A percentile compares a stretch with the other conserved stretches of the same genome.
phyloP scores from a whole-genome alignment of 1,140 invertebrate species.

The Thaumatotibia leucotreta region DNA sequence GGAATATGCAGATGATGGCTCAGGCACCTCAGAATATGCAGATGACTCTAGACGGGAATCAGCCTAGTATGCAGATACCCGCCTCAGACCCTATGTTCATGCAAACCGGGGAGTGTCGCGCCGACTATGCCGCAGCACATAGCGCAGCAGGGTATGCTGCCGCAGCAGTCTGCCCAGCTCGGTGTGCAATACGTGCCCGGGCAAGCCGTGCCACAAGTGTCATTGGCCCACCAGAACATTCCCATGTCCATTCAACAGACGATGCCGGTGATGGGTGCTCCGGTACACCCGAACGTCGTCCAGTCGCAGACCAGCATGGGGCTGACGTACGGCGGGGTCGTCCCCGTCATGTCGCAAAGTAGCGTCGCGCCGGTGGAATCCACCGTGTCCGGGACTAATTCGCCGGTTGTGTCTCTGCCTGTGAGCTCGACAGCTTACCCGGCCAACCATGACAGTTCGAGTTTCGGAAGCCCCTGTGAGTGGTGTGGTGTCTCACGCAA shows the following conservation, averaged over 20 bases:
- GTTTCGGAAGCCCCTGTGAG: slow-evolving; percentile 75
- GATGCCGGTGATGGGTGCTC: slow-evolving; percentile 66
- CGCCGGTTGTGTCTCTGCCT: slow-evolving; percentile 72
- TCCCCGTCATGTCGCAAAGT: slow-evolving; percentile 72
- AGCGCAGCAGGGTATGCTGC: slow-evolving; percentile 63
- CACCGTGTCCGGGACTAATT: slow-evolving; percentile 69
- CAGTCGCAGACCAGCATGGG: slow-evolving; percentile 72
- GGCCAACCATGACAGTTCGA: slow-evolving; percentile 64
- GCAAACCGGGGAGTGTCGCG: slow-evolving; percentile 39
- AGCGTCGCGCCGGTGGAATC: slow-evolving; percentile 65
- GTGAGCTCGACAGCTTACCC: slow-evolving; percentile 67
- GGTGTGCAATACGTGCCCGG: slow-evolving; percentile 70
- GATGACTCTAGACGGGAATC: slow-evolving; percentile 75
- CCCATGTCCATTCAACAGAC: slow-evolving; percentile 72
- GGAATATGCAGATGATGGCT: slow-evolving; percentile 78
- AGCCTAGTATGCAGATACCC: slow-evolving; percentile 74
- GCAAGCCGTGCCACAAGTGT: slow-evolving; percentile 62
- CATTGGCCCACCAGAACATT: slow-evolving; percentile 69
- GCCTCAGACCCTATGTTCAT: slow-evolving; percentile 73
- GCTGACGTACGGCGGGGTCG: slow-evolving; percentile 63
- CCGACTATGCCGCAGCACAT: slow-evolving; percentile 69
- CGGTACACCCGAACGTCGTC: slow-evolving; percentile 68
- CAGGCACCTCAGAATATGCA: slow-evolving; percentile 75
- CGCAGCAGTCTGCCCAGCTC: slow-evolving; percentile 64
- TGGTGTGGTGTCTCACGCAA: slow-evolving; percentile 70